Evolutionary conservation across 2,888 invertebrate genomes (phyloP).

Genomic region (Trissonchulus latispiculum): DNA sequence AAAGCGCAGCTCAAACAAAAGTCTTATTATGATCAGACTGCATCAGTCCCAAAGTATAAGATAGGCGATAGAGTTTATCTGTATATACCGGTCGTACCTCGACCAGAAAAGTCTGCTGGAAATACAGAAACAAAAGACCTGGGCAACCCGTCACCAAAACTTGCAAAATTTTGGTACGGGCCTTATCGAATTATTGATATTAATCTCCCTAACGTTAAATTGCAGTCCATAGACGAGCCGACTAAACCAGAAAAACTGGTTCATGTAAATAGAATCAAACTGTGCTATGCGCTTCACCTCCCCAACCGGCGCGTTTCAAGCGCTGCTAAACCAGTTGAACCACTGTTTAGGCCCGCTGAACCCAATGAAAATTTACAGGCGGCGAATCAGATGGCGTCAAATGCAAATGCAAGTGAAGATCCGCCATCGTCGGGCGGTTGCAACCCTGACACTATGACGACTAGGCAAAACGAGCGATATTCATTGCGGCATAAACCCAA

Average conservation of each 20-base stretch:
- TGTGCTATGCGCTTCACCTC: neutral
- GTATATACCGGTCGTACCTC: neutral
- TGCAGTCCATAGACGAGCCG: neutral
- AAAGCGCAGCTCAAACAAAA: conserved; percentile 4
- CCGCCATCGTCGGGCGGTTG: too few relatives aligned
- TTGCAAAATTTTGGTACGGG: neutral
- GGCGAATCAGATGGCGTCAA: too few relatives aligned
- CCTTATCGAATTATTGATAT: neutral
- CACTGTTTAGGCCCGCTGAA: too few relatives aligned
- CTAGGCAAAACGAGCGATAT: too few relatives aligned
- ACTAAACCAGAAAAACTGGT: neutral
- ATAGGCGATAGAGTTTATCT: conserved; percentile 2
- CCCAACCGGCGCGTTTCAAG: too few relatives aligned
- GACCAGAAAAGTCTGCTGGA: neutral
- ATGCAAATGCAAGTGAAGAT: too few relatives aligned
- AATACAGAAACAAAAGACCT: too few relatives aligned
- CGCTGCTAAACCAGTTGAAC: too few relatives aligned
- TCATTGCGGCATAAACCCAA: too few relatives aligned
- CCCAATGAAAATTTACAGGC: too few relatives aligned
- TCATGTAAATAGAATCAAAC: neutral
- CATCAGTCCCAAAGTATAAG: neutral
- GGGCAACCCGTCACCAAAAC: too few relatives aligned
- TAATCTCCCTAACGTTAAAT: neutral
- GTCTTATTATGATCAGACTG: conserved; percentile 11
- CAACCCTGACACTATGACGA: too few relatives aligned